Evolutionary conservation across 2,888 invertebrate species (phyloP), one percentile per base, ranked within the genome.

Genomic region (Calliopum simillimum): DNA sequence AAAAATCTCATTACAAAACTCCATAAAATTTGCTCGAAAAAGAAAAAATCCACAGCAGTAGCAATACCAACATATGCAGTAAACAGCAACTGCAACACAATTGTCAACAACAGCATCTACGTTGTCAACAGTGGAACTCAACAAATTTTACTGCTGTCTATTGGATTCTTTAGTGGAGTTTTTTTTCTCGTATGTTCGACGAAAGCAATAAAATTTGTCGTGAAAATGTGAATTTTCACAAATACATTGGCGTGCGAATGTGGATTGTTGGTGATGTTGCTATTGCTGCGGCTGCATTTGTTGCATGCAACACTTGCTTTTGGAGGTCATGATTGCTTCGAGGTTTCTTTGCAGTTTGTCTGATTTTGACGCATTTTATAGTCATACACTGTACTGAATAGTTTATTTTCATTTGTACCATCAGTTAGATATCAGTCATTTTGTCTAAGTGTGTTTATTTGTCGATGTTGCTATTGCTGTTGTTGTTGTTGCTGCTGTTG

Each of bases 201-300:
- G 13, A 41, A 16, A n/a, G 58, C 59, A 59, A 59, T 59, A 59
- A 59, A 59, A 59, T 59, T 59, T 59, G 59, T 61, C 61, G 61
- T 46, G 61, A 61, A 61, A 61, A 61, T 61, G 61, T 16, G 61
- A 61, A 61, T 61, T 61, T 61, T 61, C 61, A 46, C 61, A 44
- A 61, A 61, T 61, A 61, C 46, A 61, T 46, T 41, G 46, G 13
- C 16, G 43, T 41, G 33, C 33, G 8, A 33, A 33, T 33, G 8
- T 1, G 33, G 8, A 33, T 8, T 33, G 33, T 33, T 16, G 16
- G 19, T 25, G 59, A 16, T 59, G 59, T 44, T 44, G 58, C 58
- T 41, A 3, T 21, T 41, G 11, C 21, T 61, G 46, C 23, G 21
- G 46, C 5, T 5, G 61, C 21, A 19, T 44, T 14, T 23, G 44